These are phyloP conservation scores for Mycalesis mineus DNA, from an alignment of 2,888 invertebrate genomes.

Conservation along the genomic window DNA sequence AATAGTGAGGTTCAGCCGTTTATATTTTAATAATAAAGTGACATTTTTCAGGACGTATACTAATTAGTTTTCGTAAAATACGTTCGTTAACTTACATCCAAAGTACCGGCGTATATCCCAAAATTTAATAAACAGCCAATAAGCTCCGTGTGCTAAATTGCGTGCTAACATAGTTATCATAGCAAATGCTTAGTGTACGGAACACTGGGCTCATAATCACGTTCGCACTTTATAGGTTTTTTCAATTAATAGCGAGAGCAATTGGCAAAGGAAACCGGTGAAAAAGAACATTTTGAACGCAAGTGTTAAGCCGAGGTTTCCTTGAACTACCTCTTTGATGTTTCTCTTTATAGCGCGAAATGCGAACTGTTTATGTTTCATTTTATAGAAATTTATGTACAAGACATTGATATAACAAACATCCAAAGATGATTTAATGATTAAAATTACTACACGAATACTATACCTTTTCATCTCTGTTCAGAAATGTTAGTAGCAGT, in stretches of 20 bases:
- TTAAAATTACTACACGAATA: too few relatives aligned
- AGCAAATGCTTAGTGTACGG: not conserved
- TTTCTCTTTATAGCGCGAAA: conserved; percentile 55
- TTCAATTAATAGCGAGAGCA: conserved; percentile 21
- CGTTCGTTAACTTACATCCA: too few relatives aligned
- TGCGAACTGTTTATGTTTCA: conserved; percentile 55
- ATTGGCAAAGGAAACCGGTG: conserved; percentile 23
- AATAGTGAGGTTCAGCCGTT: too few relatives aligned
- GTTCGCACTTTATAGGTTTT: conserved; percentile 9
- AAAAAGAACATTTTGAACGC: conserved; percentile 32
- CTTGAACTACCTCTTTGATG: conserved; percentile 59
- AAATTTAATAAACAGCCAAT: too few relatives aligned
- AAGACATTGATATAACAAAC: conserved; percentile 21
- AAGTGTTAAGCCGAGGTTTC: conserved; percentile 50
- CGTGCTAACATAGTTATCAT: too few relatives aligned
- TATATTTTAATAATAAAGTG: too few relatives aligned
- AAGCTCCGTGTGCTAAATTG: too few relatives aligned
- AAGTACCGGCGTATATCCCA: too few relatives aligned
- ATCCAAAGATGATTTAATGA: not conserved
- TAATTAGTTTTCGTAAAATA: too few relatives aligned
- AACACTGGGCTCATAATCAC: not conserved
- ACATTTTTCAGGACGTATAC: too few relatives aligned
- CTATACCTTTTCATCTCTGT: too few relatives aligned
- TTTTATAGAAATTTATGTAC: conserved; percentile 59
- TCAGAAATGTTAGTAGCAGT: too few relatives aligned